Conservation (phyloP, 2,888 invertebrate species). For the Trissonchulus sp. region DNA sequence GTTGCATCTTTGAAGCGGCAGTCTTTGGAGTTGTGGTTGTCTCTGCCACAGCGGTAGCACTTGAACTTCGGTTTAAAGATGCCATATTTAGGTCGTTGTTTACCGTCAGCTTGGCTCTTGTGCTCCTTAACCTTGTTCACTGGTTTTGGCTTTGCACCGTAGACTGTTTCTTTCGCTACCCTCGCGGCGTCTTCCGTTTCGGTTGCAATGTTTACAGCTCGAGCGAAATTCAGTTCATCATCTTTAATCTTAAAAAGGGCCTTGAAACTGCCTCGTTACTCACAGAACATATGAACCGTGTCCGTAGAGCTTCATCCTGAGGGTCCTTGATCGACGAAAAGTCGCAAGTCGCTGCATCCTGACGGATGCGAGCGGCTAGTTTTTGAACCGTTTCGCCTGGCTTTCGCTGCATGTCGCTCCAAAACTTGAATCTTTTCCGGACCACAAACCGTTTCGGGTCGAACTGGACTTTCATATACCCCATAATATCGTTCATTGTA, state of each 20-base stretch:
- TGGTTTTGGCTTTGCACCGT: conserved; percentile 1
- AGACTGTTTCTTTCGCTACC: conserved; percentile 8
- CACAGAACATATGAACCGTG: conserved; percentile 36
- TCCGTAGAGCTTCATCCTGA: no score
- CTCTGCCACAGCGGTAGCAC: no score
- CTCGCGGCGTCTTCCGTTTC: conserved; percentile 37
- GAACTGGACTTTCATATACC: conserved; percentile 28
- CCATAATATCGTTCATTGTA: not conserved
- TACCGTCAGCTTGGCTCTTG: no score
- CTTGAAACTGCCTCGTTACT: conserved; percentile 34
- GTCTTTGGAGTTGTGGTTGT: no score
- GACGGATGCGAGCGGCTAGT: no score
- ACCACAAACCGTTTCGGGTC: no score
- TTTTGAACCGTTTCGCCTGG: conserved; percentile 37
- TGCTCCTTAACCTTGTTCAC: no score
- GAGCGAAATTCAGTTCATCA: conserved; percentile 33
- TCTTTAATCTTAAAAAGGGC: conserved; percentile 36
- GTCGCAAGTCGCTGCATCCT: conserved; percentile 35
- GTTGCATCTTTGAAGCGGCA: no score
- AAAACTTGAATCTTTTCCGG: conserved; percentile 33
- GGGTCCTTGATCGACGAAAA: no score
- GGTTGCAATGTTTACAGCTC: conserved; percentile 35
- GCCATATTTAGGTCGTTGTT: no score
- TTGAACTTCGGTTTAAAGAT: no score
- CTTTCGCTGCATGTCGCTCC: conserved; percentile 36